These are phyloP conservation scores for Lytechinus pictus DNA, from an alignment of 35 echinoderm and acorn worm genomes.

Conservation along the genomic window DNA sequence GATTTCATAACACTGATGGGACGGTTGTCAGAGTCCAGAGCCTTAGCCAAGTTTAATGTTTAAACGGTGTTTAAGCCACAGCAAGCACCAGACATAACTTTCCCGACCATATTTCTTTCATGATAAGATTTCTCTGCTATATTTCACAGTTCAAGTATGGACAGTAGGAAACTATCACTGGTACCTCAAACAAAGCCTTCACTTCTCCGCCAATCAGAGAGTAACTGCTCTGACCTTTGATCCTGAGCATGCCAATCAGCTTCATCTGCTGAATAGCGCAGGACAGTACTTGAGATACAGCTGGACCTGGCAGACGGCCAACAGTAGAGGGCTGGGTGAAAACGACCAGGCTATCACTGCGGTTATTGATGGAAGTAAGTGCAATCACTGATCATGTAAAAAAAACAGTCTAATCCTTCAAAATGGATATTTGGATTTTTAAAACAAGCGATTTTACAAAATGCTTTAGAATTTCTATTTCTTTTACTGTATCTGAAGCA, in stretches of 20 bases:
- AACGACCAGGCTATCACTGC: slow-evolving; percentile 75
- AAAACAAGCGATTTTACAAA: no score
- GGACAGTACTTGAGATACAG: slow-evolving; percentile 79
- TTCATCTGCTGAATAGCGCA: slow-evolving; percentile 71
- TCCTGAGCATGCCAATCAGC: slow-evolving; percentile 84
- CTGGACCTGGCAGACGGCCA: slow-evolving; percentile 74
- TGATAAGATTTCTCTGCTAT: not conserved
- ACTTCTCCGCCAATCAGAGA: slow-evolving; percentile 67
- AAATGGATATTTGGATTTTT: no score
- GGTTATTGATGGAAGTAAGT: slow-evolving; percentile 91
- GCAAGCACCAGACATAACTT: no score
- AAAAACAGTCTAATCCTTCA: no score
- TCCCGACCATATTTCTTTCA: no score
- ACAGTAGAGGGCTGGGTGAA: slow-evolving; percentile 68
- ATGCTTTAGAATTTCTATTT: no score
- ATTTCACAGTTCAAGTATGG: slow-evolving; percentile 86
- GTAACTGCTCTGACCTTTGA: slow-evolving; percentile 79
- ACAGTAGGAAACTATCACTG: slow-evolving; percentile 93
- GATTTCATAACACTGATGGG: no score
- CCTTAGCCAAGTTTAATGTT: no score
- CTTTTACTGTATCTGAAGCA: no score
- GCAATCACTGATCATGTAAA: no score
- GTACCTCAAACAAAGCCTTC: slow-evolving; percentile 93
- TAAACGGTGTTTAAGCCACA: no score
- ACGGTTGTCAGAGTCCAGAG: no score